These are phyloP conservation scores for Drosophila elegans DNA, from an alignment of 1,140 invertebrate genomes.

Conservation along the genomic window DNA sequence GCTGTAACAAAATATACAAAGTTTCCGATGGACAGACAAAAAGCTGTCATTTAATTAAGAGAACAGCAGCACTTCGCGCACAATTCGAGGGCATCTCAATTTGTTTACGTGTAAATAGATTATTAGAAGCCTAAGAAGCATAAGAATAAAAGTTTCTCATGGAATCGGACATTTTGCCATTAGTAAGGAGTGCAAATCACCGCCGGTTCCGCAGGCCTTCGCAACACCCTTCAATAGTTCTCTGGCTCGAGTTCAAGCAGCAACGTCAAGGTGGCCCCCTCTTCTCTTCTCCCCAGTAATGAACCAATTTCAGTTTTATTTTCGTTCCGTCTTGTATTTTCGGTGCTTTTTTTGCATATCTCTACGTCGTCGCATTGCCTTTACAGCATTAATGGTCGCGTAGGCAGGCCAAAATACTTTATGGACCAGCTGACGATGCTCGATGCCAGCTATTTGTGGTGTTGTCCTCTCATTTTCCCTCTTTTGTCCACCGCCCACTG, in stretches of 20 bases:
- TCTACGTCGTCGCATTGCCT: slow-evolving; percentile 38
- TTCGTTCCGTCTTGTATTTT: slow-evolving; percentile 51
- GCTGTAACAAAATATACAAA: slow-evolving; percentile 38
- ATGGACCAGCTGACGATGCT: slow-evolving; percentile 64
- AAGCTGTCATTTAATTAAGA: slow-evolving; percentile 17
- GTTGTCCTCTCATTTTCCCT: slow-evolving; percentile 10
- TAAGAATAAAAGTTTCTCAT: slow-evolving; percentile 22
- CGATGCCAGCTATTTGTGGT: slow-evolving; percentile 38
- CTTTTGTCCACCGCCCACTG: neutral
- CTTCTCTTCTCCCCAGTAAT: slow-evolving; percentile 54
- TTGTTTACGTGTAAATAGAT: slow-evolving; percentile 34
- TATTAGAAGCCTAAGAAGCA: slow-evolving; percentile 9
- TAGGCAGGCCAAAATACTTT: slow-evolving; percentile 56
- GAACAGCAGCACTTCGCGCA: neutral
- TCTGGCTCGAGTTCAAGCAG: slow-evolving; percentile 77
- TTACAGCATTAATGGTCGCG: slow-evolving; percentile 66
- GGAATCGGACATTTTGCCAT: slow-evolving; percentile 30
- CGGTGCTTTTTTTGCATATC: slow-evolving; percentile 57
- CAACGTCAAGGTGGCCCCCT: slow-evolving; percentile 75
- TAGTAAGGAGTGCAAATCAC: slow-evolving; percentile 49
- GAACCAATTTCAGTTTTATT: slow-evolving; percentile 78
- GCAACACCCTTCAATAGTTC: slow-evolving; percentile 74
- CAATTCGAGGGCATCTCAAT: slow-evolving; percentile 27
- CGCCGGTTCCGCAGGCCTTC: slow-evolving; percentile 53
- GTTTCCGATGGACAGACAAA: slow-evolving; percentile 12